Conservation (phyloP, 2,113 vertebrate genomes). For the Lonchura striata region DNA sequence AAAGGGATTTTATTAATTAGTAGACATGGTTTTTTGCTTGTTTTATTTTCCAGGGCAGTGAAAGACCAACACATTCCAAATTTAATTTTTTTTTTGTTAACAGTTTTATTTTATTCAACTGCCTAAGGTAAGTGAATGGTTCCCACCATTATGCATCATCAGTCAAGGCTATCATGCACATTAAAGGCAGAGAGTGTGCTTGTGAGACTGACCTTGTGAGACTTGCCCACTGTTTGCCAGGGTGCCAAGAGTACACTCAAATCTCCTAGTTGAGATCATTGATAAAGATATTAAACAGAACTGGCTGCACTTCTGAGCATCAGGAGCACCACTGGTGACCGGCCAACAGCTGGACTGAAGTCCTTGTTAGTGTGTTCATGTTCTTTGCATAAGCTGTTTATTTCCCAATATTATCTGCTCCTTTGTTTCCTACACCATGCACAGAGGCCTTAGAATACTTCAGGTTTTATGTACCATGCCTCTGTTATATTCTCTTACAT, state of each 20-base stretch:
- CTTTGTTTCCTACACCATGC: neutral
- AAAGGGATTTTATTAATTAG: neutral
- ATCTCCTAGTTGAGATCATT: fast-evolving
- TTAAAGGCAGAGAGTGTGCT: neutral
- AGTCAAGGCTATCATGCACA: neutral
- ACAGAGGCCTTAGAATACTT: neutral
- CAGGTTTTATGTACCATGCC: neutral
- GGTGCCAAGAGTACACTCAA: fast-evolving
- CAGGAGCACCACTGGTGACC: fast-evolving
- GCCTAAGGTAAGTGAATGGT: neutral
- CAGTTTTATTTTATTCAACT: neutral
- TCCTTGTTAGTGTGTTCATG: neutral
- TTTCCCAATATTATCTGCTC: neutral
- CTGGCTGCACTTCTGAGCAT: fast-evolving
- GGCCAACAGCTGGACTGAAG: neutral
- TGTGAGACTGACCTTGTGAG: neutral
- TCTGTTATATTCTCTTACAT: neutral
- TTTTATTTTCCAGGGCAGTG: neutral
- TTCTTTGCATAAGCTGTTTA: neutral
- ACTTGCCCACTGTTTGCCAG: neutral
- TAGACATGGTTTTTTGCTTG: neutral
- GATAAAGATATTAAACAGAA: neutral
- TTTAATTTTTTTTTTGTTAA: neutral
- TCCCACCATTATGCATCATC: neutral
- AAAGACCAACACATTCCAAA: neutral